These are phyloP conservation scores for Otolemur garnettii DNA, from an alignment of 2,113 vertebrate species.

Conservation along the genomic window DNA sequence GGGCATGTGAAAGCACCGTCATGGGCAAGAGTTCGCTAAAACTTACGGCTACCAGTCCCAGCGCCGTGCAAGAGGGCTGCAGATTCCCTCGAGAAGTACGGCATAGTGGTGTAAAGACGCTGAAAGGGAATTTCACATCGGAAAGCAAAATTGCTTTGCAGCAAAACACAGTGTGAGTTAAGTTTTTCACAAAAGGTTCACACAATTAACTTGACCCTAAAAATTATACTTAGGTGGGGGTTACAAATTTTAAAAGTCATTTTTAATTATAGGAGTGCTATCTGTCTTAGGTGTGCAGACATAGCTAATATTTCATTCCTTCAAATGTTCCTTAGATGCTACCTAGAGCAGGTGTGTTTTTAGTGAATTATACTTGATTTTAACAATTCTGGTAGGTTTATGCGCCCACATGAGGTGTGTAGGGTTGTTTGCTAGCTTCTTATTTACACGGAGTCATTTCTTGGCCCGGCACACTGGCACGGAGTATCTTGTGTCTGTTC, in stretches of 20 bases:
- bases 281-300: not conserved
- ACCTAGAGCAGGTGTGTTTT: not conserved
- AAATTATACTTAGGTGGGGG: not conserved
- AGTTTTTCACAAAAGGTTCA: not conserved
- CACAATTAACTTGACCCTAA: not conserved
- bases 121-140: accelerated
- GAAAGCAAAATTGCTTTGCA: not conserved
- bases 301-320: not conserved
- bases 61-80: accelerated
- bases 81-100: not conserved
- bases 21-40: too few relatives aligned
- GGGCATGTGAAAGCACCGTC: not conserved
- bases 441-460: not conserved
- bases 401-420: not conserved
- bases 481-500: accelerated
- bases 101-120: not conserved
- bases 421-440: not conserved
- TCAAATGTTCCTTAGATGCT: not conserved
- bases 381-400: not conserved
- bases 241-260: not conserved
- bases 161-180: not conserved
- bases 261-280: not conserved
- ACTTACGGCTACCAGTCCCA: not conserved
- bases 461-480: accelerated
- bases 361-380: not conserved